Evolutionary conservation across 1,140 invertebrate species (phyloP), one percentile per base, ranked within the genome.

Genomic region (Caenorhabditis brenneri): DNA sequence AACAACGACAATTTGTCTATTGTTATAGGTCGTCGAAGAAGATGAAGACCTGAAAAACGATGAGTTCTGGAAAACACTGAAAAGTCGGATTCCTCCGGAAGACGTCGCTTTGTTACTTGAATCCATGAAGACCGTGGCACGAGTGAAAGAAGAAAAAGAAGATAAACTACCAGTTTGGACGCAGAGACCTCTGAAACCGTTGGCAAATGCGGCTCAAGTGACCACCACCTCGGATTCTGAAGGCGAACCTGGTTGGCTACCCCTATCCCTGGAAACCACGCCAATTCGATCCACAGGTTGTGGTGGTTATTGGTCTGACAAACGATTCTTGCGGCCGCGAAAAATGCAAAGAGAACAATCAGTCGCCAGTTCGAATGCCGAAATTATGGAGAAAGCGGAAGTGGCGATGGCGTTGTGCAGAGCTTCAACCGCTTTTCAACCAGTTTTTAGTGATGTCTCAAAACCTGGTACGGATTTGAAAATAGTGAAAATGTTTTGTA

Each of bases 331-430:
- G 0, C 65, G 65, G 15, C 65, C 65, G 1, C 12, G 65, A 42
- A 74, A 74, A 24, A 74, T 74, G 65, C 65, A 74, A 27, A 0
- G 65, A 42, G 65, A 74, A n/a, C 65, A 74, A 27, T 74, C 65
- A 0, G 65, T 74, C 0, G 36, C 36, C 0, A 74, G 65, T 42
- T 74, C 65, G 19, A 74, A 74, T 42, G 65, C 65, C 1, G 65
- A 74, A 24, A 74, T 74, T 10, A 74, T 74, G 65, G 65, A 74
- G n/a, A 74, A 74, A 42, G 65, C 65, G 1, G 65, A 74, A 42
- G n/a, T 74, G 19, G 65, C 65, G n/a, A 42, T 74, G 65, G 65
- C 65, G 3, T 22, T 74, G 9, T 42, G 33, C 10, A 5, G 65
- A 42, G 65, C 65, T 15, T 12, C 65, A 4, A 12, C 19, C 4